These are phyloP conservation scores for Phymastichus coffea DNA, from an alignment of 1,140 invertebrate species.

Conservation along the genomic window DNA sequence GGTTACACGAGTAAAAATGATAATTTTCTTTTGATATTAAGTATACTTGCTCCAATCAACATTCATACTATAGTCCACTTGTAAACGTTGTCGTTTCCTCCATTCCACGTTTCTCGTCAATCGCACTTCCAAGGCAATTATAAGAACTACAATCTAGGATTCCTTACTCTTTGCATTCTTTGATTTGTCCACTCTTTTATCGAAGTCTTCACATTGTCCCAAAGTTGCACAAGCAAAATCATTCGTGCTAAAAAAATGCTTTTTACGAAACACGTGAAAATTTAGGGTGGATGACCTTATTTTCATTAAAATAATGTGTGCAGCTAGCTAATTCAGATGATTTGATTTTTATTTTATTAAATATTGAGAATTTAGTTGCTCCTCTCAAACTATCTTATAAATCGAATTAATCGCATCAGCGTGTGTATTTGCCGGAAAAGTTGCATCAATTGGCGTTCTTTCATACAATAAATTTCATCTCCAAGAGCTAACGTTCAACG, in stretches of 20 bases:
- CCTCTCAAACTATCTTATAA: conserved; percentile 10
- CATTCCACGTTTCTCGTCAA: conserved; percentile 2
- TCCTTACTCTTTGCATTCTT: conserved; percentile 14
- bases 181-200: neutral
- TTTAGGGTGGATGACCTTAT: neutral
- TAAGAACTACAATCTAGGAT: conserved; percentile 19
- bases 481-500: conserved; percentile 12
- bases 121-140: conserved; percentile 18
- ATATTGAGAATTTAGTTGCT: conserved; percentile 21
- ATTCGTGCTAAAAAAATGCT: conserved; percentile 32
- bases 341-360: conserved; percentile 9
- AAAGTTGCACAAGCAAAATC: conserved; percentile 21
- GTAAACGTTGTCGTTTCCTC: conserved; percentile 12
- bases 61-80: conserved; percentile 4
- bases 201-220: neutral
- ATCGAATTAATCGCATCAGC: conserved; percentile 6
- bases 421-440: neutral
- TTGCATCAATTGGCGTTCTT: conserved; percentile 12
- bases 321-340: too few species aligned
- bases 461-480: conserved; percentile 11
- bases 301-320: neutral
- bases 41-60: conserved; percentile 23
- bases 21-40: conserved; percentile 16
- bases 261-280: conserved; percentile 26
- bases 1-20: conserved; percentile 11